Conservation (phyloP, 2,113 vertebrate species). For the Leptodactylus fuscus region DNA sequence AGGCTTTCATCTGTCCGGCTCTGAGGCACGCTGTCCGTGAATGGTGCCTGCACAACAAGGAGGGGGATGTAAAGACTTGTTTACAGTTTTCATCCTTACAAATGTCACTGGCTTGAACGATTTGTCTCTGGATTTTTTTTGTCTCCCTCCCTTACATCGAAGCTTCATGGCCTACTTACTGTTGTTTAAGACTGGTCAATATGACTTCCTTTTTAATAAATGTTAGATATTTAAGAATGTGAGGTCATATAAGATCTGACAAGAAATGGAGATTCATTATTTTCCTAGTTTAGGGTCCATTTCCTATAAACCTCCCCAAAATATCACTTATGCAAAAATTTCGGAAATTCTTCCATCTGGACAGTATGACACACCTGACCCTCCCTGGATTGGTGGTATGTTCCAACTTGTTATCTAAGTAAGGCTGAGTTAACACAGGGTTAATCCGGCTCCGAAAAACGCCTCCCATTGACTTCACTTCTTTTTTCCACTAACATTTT, state of each 20-base stretch:
- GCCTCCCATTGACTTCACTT: too few species aligned
- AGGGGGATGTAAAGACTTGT: conserved; percentile 3
- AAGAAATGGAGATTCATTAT: not conserved
- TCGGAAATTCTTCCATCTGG: too few species aligned
- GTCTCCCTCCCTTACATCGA: not conserved
- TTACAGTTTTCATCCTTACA: not conserved
- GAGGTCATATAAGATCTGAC: not conserved
- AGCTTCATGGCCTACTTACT: not conserved
- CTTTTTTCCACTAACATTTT: too few species aligned
- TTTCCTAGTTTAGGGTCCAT: not conserved
- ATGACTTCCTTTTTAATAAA: not conserved
- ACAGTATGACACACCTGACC: too few species aligned
- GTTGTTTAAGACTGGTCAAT: not conserved
- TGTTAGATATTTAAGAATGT: not conserved
- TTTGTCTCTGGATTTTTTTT: not conserved
- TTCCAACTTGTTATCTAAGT: too few species aligned
- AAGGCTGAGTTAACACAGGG: too few species aligned
- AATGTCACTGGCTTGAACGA: not conserved
- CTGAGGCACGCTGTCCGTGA: conserved; percentile 15
- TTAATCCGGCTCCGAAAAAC: too few species aligned
- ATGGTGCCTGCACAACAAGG: not conserved
- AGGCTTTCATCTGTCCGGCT: conserved; percentile 61
- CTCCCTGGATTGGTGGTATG: too few species aligned
- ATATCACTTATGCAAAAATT: too few species aligned
- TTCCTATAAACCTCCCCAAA: too few species aligned